phyloP scores from a whole-genome alignment of 2,888 invertebrate species.

The Melolontha melolontha region DNA sequence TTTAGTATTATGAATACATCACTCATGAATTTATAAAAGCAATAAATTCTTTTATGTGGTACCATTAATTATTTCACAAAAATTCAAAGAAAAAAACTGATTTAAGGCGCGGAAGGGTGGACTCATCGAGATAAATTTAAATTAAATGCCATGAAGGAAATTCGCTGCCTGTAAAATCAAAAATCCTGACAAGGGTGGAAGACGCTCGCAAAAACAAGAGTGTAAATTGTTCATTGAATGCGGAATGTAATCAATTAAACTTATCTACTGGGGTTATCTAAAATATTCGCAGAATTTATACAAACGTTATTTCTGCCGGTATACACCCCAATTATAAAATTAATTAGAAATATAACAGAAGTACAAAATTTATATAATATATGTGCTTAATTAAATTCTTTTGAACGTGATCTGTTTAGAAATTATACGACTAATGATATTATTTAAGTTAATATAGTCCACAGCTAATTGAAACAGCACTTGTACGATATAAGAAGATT shows the following conservation, averaged over 20 bases:
- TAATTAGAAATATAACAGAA: constrained; percentile 33
- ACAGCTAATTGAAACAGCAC: no score
- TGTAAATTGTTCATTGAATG: constrained; percentile 38
- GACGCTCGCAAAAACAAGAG: constrained; percentile 31
- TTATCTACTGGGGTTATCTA: constrained; percentile 33
- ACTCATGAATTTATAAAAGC: not conserved
- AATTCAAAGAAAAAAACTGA: constrained; percentile 19
- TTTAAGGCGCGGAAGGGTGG: not conserved
- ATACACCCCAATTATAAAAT: constrained; percentile 30
- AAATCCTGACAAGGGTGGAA: constrained; percentile 30
- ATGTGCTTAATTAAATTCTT: constrained; percentile 19
- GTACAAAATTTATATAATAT: constrained; percentile 11
- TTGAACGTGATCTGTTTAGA: not conserved
- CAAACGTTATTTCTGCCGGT: constrained; percentile 23
- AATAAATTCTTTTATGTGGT: constrained; percentile 9
- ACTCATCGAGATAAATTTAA: constrained; percentile 31
- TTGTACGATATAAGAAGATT: no score
- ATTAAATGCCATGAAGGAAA: constrained; percentile 35
- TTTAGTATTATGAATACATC: no score
- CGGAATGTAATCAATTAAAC: constrained; percentile 36
- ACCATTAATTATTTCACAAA: constrained; percentile 29
- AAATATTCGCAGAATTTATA: constrained; percentile 32
- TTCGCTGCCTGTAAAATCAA: constrained; percentile 29
- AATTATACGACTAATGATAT: not conserved
- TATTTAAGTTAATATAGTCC: not conserved